Evolutionary conservation across 2,113 vertebrate species (phyloP).

Genomic region (Echinops telfairi): DNA sequence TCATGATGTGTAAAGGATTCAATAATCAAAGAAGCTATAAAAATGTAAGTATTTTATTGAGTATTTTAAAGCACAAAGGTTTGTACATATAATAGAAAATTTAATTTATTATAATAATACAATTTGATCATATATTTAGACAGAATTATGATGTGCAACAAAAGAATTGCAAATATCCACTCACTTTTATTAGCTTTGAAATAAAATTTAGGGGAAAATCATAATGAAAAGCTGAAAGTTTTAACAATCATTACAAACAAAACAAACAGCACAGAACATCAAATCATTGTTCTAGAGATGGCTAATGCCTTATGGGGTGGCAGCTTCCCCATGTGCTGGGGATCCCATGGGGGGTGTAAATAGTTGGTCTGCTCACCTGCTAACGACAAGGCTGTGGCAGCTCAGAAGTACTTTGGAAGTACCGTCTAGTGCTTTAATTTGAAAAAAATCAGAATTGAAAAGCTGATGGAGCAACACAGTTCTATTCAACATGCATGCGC

Average conservation of each 20-base stretch:
- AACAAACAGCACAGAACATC: not conserved
- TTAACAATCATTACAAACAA: not conserved
- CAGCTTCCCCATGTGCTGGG: not conserved
- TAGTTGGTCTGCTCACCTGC: not conserved
- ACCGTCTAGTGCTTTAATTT: not conserved
- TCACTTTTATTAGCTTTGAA: not conserved
- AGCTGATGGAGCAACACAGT: not conserved
- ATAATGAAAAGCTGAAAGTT: not conserved
- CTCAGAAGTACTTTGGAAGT: not conserved
- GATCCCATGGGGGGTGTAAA: not conserved
- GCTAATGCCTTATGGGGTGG: not conserved
- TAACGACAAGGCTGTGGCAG: not conserved
- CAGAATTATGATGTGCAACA: not conserved
- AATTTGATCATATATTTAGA: not conserved
- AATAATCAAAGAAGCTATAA: not conserved
- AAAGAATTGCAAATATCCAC: not conserved
- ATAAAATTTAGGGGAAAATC: not conserved
- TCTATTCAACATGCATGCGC: not conserved
- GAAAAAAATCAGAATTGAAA: not conserved
- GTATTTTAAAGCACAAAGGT: conserved; percentile 29
- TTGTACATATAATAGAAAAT: not conserved
- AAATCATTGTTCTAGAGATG: conserved; percentile 2
- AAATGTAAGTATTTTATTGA: not conserved
- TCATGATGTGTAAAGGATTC: not conserved
- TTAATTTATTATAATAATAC: not conserved